Conservation (phyloP, 2,888 invertebrate genomes). For the Hyposoter dolosus region DNA sequence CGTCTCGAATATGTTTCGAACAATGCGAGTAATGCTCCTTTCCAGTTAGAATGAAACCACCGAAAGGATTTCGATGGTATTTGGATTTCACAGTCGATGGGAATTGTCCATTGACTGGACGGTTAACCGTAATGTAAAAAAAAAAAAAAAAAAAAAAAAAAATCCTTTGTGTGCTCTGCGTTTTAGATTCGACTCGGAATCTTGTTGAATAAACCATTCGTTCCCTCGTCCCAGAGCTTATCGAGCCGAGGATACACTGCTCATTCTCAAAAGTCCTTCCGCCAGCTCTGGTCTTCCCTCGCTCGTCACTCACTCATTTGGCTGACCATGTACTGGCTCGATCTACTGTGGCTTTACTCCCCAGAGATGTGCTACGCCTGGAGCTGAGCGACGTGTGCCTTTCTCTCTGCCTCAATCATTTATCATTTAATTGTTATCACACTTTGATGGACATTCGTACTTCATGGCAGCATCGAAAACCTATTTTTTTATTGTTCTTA, state of each 20-base stretch:
- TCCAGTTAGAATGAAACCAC: too few species aligned
- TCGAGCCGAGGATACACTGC: constrained; percentile 37
- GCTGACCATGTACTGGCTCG: constrained; percentile 48
- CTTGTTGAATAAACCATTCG: background rate
- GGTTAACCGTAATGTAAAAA: too few species aligned
- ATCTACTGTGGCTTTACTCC: constrained; percentile 37
- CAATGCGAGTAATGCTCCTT: too few species aligned
- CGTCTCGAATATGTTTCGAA: too few species aligned
- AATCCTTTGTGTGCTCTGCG: too few species aligned
- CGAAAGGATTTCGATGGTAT: too few species aligned
- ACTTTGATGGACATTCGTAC: background rate
- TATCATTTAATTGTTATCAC: background rate
- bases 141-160: too few species aligned
- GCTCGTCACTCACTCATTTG: background rate
- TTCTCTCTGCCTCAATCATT: background rate
- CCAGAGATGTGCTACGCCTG: constrained; percentile 19
- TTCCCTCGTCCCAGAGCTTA: constrained; percentile 46
- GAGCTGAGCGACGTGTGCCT: constrained; percentile 24
- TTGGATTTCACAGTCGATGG: too few species aligned
- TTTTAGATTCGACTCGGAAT: too few species aligned
- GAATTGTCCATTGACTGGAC: too few species aligned
- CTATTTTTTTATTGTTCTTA: too few species aligned
- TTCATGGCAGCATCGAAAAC: background rate
- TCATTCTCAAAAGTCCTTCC: constrained; percentile 14
- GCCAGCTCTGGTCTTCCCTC: background rate